phyloP scores from a whole-genome alignment of 2,113 vertebrate genomes.

The Indicator maculatus region DNA sequence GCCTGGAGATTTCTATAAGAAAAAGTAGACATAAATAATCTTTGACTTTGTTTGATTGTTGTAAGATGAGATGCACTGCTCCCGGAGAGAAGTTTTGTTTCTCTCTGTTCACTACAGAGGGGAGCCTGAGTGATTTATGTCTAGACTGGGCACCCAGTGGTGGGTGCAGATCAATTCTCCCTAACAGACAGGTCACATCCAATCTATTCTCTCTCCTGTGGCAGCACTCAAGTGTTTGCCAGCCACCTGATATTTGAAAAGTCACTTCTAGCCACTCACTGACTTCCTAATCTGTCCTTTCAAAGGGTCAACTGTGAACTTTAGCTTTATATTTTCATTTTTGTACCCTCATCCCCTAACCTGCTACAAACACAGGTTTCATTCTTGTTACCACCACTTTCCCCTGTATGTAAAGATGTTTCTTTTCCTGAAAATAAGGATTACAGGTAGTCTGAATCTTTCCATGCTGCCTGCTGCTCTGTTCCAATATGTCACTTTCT shows the following conservation, averaged over 20 bases:
- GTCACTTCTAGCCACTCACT: neutral
- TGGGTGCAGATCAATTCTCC: neutral
- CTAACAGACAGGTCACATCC: neutral
- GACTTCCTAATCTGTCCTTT: constrained; percentile 17
- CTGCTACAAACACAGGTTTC: neutral
- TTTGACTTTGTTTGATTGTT: neutral
- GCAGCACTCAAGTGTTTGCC: neutral
- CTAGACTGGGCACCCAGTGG: neutral
- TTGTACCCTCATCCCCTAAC: neutral
- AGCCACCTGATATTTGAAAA: neutral
- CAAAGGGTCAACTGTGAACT: neutral
- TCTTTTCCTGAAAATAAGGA: constrained; percentile 12
- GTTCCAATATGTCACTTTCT: neutral
- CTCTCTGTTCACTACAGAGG: neutral
- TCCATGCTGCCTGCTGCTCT: neutral
- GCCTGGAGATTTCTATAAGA: neutral
- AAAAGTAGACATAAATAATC: neutral
- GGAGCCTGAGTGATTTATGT: neutral
- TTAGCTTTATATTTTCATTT: neutral
- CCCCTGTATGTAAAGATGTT: neutral
- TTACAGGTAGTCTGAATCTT: neutral
- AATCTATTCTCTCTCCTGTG: neutral
- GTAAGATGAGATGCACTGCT: neutral
- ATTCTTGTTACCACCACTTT: neutral
- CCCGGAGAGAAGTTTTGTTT: neutral